These are phyloP conservation scores for Anas platyrhynchos DNA, from an alignment of 2,113 vertebrate genomes.

Conservation along the genomic window DNA sequence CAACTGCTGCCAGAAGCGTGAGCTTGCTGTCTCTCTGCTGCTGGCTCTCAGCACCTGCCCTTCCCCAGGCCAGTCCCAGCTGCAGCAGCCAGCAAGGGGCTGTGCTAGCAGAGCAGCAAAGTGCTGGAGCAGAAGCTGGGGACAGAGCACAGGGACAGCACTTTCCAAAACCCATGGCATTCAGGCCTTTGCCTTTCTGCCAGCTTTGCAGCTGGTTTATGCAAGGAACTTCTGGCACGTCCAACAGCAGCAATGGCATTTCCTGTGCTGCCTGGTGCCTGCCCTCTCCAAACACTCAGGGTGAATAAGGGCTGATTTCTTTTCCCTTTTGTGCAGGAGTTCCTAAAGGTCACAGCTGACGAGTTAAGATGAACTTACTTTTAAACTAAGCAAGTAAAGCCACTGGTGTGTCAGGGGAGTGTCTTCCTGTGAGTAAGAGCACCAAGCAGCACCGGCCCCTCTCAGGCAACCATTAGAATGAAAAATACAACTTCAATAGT, in stretches of 20 bases:
- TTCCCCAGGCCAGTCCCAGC: neutral
- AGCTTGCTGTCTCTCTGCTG: neutral
- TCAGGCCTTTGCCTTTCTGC: neutral
- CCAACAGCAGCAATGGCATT: constrained; percentile 27
- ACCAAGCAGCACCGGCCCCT: neutral
- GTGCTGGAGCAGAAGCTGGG: neutral
- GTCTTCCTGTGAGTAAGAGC: constrained; percentile 55
- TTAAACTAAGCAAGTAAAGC: neutral
- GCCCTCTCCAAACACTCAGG: neutral
- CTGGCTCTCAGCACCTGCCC: neutral
- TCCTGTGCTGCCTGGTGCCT: constrained; percentile 46
- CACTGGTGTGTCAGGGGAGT: constrained; percentile 4
- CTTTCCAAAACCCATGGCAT: neutral
- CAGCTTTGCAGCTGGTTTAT: neutral
- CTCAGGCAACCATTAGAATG: neutral
- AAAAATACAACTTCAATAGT: neutral
- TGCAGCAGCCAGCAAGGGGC: neutral
- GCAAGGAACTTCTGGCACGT: constrained; percentile 41
- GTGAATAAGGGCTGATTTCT: constrained; percentile 24
- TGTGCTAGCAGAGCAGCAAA: neutral
- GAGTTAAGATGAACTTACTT: constrained; percentile 34
- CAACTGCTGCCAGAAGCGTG: neutral
- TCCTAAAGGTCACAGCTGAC: constrained; percentile 32
- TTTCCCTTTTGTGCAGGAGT: neutral
- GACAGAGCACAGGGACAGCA: neutral